A percentile compares a stretch with the other conserved stretches of the same genome.
phyloP scores from a whole-genome alignment of 2,797 vertebrate genomes.

The Scleropages formosus region DNA sequence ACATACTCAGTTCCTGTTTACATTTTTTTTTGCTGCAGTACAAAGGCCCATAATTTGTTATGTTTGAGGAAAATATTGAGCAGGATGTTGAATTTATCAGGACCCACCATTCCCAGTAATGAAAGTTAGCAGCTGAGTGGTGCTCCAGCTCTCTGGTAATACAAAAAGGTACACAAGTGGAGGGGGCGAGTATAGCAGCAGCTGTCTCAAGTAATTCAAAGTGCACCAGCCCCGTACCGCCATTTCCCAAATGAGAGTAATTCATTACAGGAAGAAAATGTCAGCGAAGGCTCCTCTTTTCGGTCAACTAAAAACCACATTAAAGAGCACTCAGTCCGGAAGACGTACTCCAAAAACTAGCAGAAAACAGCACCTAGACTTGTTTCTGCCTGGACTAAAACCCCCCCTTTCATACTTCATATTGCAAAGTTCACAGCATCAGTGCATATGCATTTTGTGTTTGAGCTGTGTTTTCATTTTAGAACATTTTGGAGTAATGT shows the following conservation, averaged over 20 bases:
- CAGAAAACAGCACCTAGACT: neutral
- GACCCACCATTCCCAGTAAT: neutral
- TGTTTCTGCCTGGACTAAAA: neutral
- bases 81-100: neutral
- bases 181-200: too few species aligned
- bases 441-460: neutral
- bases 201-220: neutral
- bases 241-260: constrained; percentile 38
- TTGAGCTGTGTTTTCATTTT: neutral
- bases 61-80: neutral
- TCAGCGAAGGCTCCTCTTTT: constrained; percentile 32
- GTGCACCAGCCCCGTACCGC: constrained; percentile 6
- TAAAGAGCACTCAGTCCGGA: constrained; percentile 46
- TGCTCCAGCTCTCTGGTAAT: neutral
- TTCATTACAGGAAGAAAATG: constrained; percentile 43
- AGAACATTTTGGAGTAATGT: neutral
- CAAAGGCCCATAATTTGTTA: constrained; percentile 17
- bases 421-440: neutral
- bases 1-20: neutral
- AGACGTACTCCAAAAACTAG: neutral
- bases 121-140: neutral
- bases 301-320: constrained; percentile 62
- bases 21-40: neutral
- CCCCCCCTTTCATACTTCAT: too few species aligned
- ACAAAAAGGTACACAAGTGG: neutral